Percentiles rank a stretch among this genome's conserved stretches.
Evolutionary conservation across 2,113 vertebrate species (phyloP).

Genomic region (Manacus vitellinus): DNA sequence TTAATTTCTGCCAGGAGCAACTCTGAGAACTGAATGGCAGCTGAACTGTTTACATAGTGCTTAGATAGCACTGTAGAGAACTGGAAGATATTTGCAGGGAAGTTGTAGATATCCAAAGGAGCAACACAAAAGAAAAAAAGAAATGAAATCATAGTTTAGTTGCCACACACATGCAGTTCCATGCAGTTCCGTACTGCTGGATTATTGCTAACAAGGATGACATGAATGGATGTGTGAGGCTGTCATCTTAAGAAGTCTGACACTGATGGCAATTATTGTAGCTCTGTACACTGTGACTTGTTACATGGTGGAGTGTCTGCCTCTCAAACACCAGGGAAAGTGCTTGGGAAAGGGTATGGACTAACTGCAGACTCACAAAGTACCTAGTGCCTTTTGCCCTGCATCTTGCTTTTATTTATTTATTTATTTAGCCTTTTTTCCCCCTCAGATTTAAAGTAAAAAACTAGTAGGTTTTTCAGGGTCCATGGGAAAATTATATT

Average conservation of each 20-base stretch:
- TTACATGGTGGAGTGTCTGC: conserved; percentile 52
- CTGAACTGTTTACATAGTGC: background rate
- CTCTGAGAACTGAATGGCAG: background rate
- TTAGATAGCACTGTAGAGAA: background rate
- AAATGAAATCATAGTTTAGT: background rate
- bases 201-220: conserved; percentile 33
- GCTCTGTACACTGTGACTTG: background rate
- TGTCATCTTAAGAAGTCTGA: conserved; percentile 25
- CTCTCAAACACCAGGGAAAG: background rate
- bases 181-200: background rate
- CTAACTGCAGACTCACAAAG: background rate
- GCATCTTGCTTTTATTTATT: background rate
- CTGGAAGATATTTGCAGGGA: background rate
- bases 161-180: background rate
- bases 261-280: background rate
- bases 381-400: background rate
- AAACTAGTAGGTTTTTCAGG: background rate
- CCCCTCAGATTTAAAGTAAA: background rate
- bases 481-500: background rate
- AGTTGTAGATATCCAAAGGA: background rate
- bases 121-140: background rate
- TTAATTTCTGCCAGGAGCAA: conserved; percentile 18
- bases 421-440: background rate
- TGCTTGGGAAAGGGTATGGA: background rate
- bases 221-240: background rate